Evolutionary conservation across 2,797 vertebrate genomes (phyloP).

Genomic region (Phalloptychus januarius): DNA sequence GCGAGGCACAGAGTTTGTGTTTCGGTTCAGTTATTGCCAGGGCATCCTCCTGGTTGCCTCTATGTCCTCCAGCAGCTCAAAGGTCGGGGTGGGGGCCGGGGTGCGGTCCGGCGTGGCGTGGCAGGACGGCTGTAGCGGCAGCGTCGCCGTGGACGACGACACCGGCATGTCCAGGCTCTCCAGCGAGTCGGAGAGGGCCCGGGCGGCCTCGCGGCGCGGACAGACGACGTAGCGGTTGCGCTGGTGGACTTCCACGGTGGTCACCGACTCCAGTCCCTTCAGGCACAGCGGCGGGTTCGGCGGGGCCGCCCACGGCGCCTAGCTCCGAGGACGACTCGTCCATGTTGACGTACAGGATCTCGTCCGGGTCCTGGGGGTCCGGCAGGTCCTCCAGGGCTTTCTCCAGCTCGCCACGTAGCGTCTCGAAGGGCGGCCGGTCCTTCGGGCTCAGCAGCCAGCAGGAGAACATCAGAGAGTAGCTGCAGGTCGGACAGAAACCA

Average conservation of each 20-base stretch:
- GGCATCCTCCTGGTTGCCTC: slow-evolving; percentile 58
- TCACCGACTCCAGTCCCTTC: slow-evolving; percentile 82
- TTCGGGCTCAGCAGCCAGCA: slow-evolving; percentile 92
- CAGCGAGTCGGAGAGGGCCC: slow-evolving; percentile 76
- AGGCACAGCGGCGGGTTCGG: slow-evolving; percentile 63
- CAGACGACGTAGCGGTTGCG: slow-evolving; percentile 90
- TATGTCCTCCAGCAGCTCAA: slow-evolving; percentile 65
- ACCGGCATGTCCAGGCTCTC: slow-evolving; percentile 78
- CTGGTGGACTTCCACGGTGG: slow-evolving; percentile 84
- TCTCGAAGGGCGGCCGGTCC: slow-evolving; percentile 86
- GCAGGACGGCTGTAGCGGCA: slow-evolving; percentile 70
- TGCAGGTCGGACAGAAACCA: slow-evolving; percentile 44
- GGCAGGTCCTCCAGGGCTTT: slow-evolving; percentile 87
- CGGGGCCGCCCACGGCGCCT: slow-evolving; percentile 86
- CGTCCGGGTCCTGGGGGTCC: slow-evolving; percentile 84
- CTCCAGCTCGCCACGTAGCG: slow-evolving; percentile 85
- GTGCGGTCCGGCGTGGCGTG: slow-evolving; percentile 64
- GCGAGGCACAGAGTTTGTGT: slow-evolving; percentile 26
- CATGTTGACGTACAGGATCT: slow-evolving; percentile 95
- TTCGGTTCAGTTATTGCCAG: slow-evolving; percentile 70
- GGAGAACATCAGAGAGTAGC: slow-evolving; percentile 89
- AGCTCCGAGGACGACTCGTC: slow-evolving; percentile 83
- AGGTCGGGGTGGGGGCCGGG: slow-evolving; percentile 49
- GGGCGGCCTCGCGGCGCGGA: slow-evolving; percentile 83
- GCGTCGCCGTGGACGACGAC: slow-evolving; percentile 72